Base-by-base conservation (phyloP, 1,140 invertebrate genomes). In the Cotesia typhae region DNA sequence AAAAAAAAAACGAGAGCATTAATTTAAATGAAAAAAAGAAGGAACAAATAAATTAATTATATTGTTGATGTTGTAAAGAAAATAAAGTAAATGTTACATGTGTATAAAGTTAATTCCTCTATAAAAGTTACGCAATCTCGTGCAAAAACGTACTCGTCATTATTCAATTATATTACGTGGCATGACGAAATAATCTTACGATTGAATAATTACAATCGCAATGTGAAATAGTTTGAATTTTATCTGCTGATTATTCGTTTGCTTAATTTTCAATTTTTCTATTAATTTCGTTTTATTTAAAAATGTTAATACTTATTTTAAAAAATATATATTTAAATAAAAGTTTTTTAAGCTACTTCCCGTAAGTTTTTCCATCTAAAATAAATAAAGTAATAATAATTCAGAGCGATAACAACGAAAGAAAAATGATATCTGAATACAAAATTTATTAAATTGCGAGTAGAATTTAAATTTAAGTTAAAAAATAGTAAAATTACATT, bases 141-240 rank as follows among this genome's bases (percentile, higher is more conserved):
- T 65, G 66, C 70, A 76, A 79, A 76, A 79, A 77, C 76, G 65
- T 77, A 72, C 70, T 70, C 67, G 71, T 75, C 74, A 77, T 79
- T 79, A 79, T 77, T 79, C 78, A 77, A 77, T 79, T 79, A 79
- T 59, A 64, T 75, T 75, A 72, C 72, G 65, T 75, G 64, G 68
- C 66, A 75, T 77, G 76, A 79, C 71, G 74, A 79, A 79, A 77
- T 59, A 64, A 57, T 67, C 70, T 28, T 67, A 64, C 74, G 75
- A 79, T 77, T 72, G 78, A 77, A 79, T 76, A 79, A 79, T 79
- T 79, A 76, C 72, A 76, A 76, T 76, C 72, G 74, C 69, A 59
- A 72, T 70, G 76, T 72, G 61, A 75, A 73, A 75, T 52, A 47
- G 59, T n/a, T 20, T 52, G 64, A 66, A 66, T 38, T 36, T 66